A percentile compares a stretch with the other conserved stretches of the same genome.
These are phyloP conservation scores for Caenorhabditis angaria DNA, from an alignment of 2,888 invertebrate species.

Conservation along the genomic window DNA sequence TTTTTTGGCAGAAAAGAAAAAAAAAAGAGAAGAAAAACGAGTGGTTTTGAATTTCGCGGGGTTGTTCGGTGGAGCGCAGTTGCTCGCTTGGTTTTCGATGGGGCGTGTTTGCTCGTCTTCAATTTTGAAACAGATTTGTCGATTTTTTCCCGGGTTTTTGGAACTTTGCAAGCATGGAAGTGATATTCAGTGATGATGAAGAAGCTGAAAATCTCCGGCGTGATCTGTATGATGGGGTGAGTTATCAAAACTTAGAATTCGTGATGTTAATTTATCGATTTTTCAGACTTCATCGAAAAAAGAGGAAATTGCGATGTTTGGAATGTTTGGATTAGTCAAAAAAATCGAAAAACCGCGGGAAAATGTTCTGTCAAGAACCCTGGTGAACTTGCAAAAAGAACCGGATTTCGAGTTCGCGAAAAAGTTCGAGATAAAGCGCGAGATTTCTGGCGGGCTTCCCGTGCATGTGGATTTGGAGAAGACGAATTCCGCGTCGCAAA, in stretches of 20 bases:
- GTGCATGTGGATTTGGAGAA: conserved; percentile 28
- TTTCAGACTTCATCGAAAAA: conserved; percentile 14
- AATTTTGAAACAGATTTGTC: background rate
- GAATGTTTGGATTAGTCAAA: conserved; percentile 13
- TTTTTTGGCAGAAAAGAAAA: background rate
- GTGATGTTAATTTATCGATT: background rate
- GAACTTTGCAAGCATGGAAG: background rate
- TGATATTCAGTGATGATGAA: conserved; percentile 43
- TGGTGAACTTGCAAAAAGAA: background rate
- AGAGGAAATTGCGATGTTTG: conserved; percentile 25
- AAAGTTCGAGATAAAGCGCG: background rate
- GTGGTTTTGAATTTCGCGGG: conserved; percentile 8
- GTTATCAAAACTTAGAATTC: background rate
- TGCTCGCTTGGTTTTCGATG: background rate
- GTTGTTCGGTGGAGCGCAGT: background rate
- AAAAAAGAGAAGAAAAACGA: conserved; percentile 6
- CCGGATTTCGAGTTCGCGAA: background rate
- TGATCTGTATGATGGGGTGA: conserved; percentile 10
- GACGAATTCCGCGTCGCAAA: background rate
- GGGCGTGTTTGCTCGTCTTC: background rate
- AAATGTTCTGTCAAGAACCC: conserved; percentile 18
- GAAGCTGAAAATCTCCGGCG: conserved; percentile 24
- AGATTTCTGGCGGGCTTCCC: no score
- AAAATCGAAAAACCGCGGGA: conserved; percentile 12
- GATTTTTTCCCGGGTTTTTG: background rate